Evolutionary conservation across 2,888 invertebrate genomes (phyloP).

Genomic region (Drosophila neoperkinsi): DNA sequence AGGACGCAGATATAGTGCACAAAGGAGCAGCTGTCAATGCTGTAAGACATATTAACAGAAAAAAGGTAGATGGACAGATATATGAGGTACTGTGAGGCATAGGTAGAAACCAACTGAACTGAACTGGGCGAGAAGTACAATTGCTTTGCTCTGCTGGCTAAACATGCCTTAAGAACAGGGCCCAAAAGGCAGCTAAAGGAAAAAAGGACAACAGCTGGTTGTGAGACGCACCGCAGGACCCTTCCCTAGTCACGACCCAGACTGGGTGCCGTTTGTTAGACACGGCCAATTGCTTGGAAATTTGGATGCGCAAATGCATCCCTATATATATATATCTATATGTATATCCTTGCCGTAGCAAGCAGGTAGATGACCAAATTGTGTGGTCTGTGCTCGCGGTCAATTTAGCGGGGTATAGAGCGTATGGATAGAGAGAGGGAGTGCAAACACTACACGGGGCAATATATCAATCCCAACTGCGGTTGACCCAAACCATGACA

Average conservation of each 20-base stretch:
- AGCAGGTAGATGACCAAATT: constrained; percentile 52
- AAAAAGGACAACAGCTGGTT: constrained; percentile 74
- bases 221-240: constrained; percentile 65
- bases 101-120: constrained; percentile 42
- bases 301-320: constrained; percentile 43
- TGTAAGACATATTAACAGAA: constrained; percentile 27
- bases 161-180: constrained; percentile 46
- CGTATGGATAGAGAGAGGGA: neutral
- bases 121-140: constrained; percentile 43
- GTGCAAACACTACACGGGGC: constrained; percentile 36
- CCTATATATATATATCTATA: neutral
- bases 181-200: constrained; percentile 13
- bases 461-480: constrained; percentile 72
- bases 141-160: constrained; percentile 57
- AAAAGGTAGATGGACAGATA: constrained; percentile 28
- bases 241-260: constrained; percentile 18
- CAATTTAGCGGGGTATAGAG: neutral
- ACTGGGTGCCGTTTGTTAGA: constrained; percentile 59
- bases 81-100: constrained; percentile 17
- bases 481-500: constrained; percentile 72
- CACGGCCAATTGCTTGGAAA: constrained; percentile 78
- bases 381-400: constrained; percentile 67
- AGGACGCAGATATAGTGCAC: constrained; percentile 36
- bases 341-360: constrained; percentile 15
- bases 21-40: constrained; percentile 72